Percentiles rank a stretch among this genome's conserved stretches.
Evolutionary conservation across 2,113 vertebrate genomes (phyloP).

Genomic region (Phrynosoma blainvillii): DNA sequence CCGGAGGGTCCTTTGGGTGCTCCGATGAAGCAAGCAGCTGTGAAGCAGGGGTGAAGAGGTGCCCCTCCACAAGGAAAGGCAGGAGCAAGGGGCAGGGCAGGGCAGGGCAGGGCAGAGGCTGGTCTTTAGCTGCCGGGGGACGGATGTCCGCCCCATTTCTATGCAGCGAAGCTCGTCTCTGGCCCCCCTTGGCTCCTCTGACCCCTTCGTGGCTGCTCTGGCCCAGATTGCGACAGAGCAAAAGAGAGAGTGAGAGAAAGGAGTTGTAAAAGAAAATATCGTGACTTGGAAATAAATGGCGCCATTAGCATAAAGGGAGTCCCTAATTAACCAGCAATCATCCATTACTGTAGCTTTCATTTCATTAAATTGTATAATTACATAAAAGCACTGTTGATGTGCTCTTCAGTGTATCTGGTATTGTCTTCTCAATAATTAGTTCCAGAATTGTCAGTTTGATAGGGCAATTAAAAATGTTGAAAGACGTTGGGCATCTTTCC

Average conservation of each 20-base stretch:
- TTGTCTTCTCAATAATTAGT: conserved; percentile 84
- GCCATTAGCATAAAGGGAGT: conserved; percentile 79
- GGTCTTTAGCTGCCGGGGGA: too few species aligned
- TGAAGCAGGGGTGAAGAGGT: too few species aligned
- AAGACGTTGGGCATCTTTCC: conserved; percentile 70
- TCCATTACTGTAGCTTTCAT: conserved; percentile 82
- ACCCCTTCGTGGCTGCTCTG: neutral
- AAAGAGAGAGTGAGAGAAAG: conserved; percentile 1
- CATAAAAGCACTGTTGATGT: conserved; percentile 76
- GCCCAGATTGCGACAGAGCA: neutral
- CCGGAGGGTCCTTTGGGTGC: too few species aligned
- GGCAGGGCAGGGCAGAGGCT: too few species aligned
- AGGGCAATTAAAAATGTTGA: conserved; percentile 85
- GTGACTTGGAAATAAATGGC: conserved; percentile 74
- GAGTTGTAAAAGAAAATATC: conserved; percentile 62
- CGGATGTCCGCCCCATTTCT: neutral
- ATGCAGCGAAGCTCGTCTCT: conserved; percentile 21
- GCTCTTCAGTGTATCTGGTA: conserved; percentile 76
- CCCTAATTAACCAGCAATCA: conserved; percentile 82
- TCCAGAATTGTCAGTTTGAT: conserved; percentile 84
- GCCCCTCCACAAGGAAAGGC: too few species aligned
- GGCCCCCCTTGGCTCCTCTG: conserved; percentile 31
- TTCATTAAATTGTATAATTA: conserved; percentile 85
- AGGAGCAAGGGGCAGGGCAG: too few species aligned
- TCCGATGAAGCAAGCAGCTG: too few species aligned